Evolutionary conservation across 2,113 vertebrate genomes (phyloP), one percentile per base, ranked within the genome.

Genomic region (Takifugu bimaculatus): DNA sequence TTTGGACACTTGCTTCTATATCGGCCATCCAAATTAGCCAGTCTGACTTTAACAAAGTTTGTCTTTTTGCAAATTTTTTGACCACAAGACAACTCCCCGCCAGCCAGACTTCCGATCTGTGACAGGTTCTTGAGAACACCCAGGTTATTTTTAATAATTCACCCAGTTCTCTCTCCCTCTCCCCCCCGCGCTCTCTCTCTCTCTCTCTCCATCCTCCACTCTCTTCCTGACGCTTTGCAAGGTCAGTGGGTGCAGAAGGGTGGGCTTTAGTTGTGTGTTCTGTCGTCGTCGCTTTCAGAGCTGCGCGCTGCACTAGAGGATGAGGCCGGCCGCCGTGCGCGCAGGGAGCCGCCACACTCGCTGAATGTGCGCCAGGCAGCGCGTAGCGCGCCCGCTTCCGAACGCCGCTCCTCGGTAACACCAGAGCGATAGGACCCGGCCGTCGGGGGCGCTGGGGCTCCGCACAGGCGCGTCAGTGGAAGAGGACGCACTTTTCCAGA

Each of bases 211-310:
- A 13, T 20, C 48, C 20, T n/a, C 20, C 48, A 7, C 49, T 50
- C 49, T 13, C 51, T 29, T 27, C 28, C 27, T 29, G 42, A 50
- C 61, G 57, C 35, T 70, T 54, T 80, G 77, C 85, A 88, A 93
- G 91, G 90, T 92, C 90, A 88, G 90, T 78, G 82, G 79, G 79
- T 81, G 88, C 88, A 89, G 85, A 81, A 82, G 75, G 79, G 61
- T 75, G 86, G 78, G 85, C 74, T 86, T 77, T 59, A 55, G 56
- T 84, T 75, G 76, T 39, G 35, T 79, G 69, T 78, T 72, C 55
- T 83, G 83, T 75, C 82, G 32, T 57, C 84, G 83, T 83, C 85
- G 78, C 83, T 81, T 70, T 77, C 68, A 20, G 74, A 47, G 6
- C 72, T 74, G 79, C 75, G 65, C 63, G 62, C 83, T 71, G 82